Evolutionary conservation across 2,797 vertebrate genomes (phyloP), one percentile per base, ranked within the genome.

Genomic region (Protosalanx chinensis): DNA sequence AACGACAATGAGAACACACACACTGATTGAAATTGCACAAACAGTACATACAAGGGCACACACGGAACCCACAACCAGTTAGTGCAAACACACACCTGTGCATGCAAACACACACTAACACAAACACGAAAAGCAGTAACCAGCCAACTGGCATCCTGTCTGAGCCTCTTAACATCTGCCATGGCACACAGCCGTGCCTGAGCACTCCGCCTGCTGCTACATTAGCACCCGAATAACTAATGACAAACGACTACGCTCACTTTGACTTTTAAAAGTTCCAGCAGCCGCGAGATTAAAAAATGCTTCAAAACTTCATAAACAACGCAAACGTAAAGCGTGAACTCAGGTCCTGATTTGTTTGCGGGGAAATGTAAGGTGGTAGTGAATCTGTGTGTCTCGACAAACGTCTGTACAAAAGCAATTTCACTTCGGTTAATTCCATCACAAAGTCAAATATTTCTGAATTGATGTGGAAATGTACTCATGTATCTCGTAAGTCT

Each of bases 251-350:
- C 72, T 71, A 65, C 81, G 77, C 74, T 23, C 73, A 67, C 20
- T n/a, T 0, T 70, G 75, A 76, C 68, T 87, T 84, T 83, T 79
- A 85, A 85, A 86, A 74, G 80, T 35, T 76, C 69, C 18, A 72
- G 84, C 68, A 33, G 75, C 71, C 73, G 23, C 16, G 51, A 41
- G 67, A 72, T 37, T 46, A 79, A 27, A 27, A 80, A 69, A 41
- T 41, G 65, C 72, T 58, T 70, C 56, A 73, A 75, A 70, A 78
- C 79, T 68, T 75, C 64, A 76, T 82, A 68, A 84, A 84, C 77
- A 77, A 86, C 79, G 81, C 57, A 76, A 72, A 64, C 63, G 8
- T 49, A 49, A 75, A 70, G 63, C 3, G 41, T 67, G 46, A 29
- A 5, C 64, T 32, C 56, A 51, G 64, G 62, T n/a, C 57, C 63